Evolutionary conservation across 1,140 invertebrate species (phyloP).

Genomic region (Ceratina japonica): DNA sequence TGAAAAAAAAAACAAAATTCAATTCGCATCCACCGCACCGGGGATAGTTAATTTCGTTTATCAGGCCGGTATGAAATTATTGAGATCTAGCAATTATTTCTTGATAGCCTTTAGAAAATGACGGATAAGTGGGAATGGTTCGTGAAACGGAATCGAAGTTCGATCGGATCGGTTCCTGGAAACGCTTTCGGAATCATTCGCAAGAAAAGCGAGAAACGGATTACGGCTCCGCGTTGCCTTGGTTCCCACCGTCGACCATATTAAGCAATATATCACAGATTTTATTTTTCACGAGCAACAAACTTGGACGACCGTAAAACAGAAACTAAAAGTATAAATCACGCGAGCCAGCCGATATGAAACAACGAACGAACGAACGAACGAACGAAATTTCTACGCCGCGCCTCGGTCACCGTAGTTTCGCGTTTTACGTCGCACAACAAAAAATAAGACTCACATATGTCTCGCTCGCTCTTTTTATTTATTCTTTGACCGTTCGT

Average conservation of each 20-base stretch:
- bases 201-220: slow-evolving; percentile 3
- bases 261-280: slow-evolving; percentile 59
- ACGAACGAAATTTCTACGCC: slow-evolving; percentile 57
- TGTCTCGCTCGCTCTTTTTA: not conserved
- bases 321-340: slow-evolving; percentile 64
- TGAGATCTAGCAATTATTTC: not conserved
- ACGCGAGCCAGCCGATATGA: slow-evolving; percentile 55
- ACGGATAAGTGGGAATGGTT: not conserved
- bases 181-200: slow-evolving; percentile 6
- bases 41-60: too few relatives aligned
- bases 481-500: not conserved
- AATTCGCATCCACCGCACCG: not conserved
- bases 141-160: not conserved
- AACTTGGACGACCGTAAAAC: slow-evolving; percentile 58
- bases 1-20: not conserved
- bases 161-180: not conserved
- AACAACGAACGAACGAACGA: slow-evolving; percentile 58
- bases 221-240: slow-evolving; percentile 14
- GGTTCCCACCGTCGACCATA: slow-evolving; percentile 28
- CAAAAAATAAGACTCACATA: slow-evolving; percentile 47
- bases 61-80: not conserved
- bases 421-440: slow-evolving; percentile 21
- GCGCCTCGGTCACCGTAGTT: slow-evolving; percentile 21
- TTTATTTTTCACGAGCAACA: slow-evolving; percentile 56
- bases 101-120: not conserved